Base-by-base conservation (phyloP, 2,888 invertebrate genomes). In the Hipparchia semele region DNA sequence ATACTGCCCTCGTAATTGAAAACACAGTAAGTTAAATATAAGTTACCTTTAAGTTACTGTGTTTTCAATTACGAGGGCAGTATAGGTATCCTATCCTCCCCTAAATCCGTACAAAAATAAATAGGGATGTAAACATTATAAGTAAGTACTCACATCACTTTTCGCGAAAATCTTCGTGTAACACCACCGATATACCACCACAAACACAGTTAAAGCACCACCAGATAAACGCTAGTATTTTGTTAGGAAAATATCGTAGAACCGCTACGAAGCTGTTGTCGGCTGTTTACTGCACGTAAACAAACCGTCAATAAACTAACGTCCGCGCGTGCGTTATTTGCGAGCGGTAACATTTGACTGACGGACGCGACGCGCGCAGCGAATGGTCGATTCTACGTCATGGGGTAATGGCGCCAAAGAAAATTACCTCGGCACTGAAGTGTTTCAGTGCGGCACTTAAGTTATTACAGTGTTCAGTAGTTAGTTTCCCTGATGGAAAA, bases 341-440 rank as follows among this genome's bases (percentile, higher is more conserved):
- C 9, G 0, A 23, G 33, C 51, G 65, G 33, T 51, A 9, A 2
- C 53, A 23, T 53, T 12, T 1, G 53, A 65, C 65, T 65, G 45
- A 1, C 39, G 39, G 39, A 60, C 65, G 65, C 8, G 56, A 79
- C 86, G 84, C 23, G 87, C 87, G 87, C 81, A 75, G 76, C 77
- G 76, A 59, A 56, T n/a, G 76, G 73, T 77, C 72, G 76, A 78
- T 51, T 82, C 80, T 59, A 78, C 7, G 23, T 23, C 58, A 23
- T 33, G 10, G 60, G 70, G 53, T 75, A 74, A 71, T 73, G 76
- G 74, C 76, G 76, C 72, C 70, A 73, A 75, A 72, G 61, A 68
- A 60, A 46, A 67, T 49, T 10, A 33, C 8, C 9, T 7, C 49
- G 49, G 13, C 9, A 13, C 46, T n/a, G 10, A 23, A 13, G 58